Percentiles rank a stretch among this genome's conserved stretches.
phyloP scores from a whole-genome alignment of 1,140 invertebrate species.

The Zaprionus vittiger region DNA sequence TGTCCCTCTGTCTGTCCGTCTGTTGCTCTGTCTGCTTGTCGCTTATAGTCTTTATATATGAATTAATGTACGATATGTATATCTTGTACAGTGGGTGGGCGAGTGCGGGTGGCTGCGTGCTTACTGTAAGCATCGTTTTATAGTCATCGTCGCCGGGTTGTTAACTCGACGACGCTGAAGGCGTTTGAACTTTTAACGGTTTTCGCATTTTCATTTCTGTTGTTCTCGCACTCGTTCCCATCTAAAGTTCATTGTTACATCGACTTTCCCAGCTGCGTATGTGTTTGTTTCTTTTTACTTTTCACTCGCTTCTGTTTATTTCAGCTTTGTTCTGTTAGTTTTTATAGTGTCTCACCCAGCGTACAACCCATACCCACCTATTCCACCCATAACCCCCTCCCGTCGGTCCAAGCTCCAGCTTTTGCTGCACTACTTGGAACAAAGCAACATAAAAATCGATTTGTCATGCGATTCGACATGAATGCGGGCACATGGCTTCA shows the following conservation, averaged over 20 bases:
- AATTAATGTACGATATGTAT: slow-evolving; percentile 14
- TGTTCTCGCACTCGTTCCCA: slow-evolving; percentile 35
- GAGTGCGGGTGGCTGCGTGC: not conserved
- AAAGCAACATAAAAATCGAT: slow-evolving; percentile 58
- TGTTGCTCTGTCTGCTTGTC: not conserved
- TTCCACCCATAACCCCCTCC: too few species aligned
- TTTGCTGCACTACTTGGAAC: slow-evolving; percentile 22
- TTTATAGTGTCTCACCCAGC: slow-evolving; percentile 13
- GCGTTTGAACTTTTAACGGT: slow-evolving; percentile 73
- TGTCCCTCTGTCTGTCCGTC: not conserved
- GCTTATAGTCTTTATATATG: slow-evolving; percentile 1
- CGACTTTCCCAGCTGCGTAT: slow-evolving; percentile 40
- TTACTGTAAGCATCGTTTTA: slow-evolving; percentile 32
- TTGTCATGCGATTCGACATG: slow-evolving; percentile 38
- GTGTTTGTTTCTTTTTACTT: slow-evolving; percentile 14
- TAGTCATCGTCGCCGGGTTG: slow-evolving; percentile 48
- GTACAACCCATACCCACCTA: not conserved
- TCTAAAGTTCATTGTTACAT: slow-evolving; percentile 63
- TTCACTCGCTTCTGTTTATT: slow-evolving; percentile 35
- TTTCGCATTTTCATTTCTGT: slow-evolving; percentile 59
- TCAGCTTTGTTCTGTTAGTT: slow-evolving; percentile 32
- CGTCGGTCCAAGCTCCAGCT: not conserved
- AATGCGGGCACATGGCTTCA: slow-evolving; percentile 1
- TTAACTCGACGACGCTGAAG: slow-evolving; percentile 55
- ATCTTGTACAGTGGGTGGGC: slow-evolving; percentile 7